Conservation (phyloP, 2,888 invertebrate species). For the Xanthorhoe spadicearia region DNA sequence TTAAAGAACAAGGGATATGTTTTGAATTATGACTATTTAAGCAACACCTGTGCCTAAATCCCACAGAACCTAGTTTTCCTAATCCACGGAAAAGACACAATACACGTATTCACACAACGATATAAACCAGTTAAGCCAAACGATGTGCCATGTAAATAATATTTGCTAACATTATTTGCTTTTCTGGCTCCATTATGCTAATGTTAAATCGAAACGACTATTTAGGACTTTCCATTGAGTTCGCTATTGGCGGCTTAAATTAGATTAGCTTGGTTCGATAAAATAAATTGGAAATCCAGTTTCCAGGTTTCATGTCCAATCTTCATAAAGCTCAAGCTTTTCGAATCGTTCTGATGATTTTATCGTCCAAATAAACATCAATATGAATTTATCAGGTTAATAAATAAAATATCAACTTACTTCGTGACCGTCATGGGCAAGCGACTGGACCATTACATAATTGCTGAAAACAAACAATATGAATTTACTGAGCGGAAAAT, state of each 20-base stretch:
- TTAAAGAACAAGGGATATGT: too few species aligned
- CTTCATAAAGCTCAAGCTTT: constrained; percentile 14
- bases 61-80: too few species aligned
- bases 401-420: constrained; percentile 78
- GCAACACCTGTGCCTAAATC: too few species aligned
- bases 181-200: constrained; percentile 14
- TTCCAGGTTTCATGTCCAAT: constrained; percentile 12
- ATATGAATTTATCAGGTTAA: constrained; percentile 15
- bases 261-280: constrained; percentile 10
- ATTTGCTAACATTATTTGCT: not conserved
- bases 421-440: constrained; percentile 96
- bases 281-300: constrained; percentile 22
- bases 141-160: not conserved
- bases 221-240: constrained; percentile 12
- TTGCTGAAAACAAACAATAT: constrained; percentile 87
- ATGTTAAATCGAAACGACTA: constrained; percentile 18
- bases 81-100: too few species aligned
- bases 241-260: constrained; percentile 7
- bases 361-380: constrained; percentile 6
- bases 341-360: constrained; percentile 8
- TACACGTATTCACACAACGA: too few species aligned
- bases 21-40: too few species aligned
- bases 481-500: constrained; percentile 23
- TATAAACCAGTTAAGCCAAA: not conserved
- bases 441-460: constrained; percentile 95